phyloP scores from a whole-genome alignment of 2,797 vertebrate species.

The Girardinus metallicus region DNA sequence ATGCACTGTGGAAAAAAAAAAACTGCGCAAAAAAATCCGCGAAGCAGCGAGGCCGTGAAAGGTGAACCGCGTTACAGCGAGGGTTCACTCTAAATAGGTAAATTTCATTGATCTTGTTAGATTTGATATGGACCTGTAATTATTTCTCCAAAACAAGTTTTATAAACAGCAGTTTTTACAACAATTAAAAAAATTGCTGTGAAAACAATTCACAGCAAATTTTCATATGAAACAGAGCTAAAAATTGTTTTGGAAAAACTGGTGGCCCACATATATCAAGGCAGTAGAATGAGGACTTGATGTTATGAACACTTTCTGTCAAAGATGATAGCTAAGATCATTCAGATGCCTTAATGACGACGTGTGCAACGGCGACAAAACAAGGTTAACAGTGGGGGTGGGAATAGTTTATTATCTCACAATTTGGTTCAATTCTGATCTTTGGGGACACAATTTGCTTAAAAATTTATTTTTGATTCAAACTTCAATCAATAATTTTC shows the following conservation, averaged over 20 bases:
- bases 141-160: neutral
- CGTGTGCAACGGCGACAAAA: neutral
- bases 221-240: neutral
- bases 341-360: neutral
- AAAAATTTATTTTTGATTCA: too few species aligned
- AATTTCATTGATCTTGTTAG: neutral
- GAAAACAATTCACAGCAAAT: too few species aligned
- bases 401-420: too few species aligned
- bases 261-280: neutral
- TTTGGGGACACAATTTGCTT: too few species aligned
- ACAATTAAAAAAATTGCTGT: neutral
- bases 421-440: too few species aligned
- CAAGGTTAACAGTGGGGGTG: neutral
- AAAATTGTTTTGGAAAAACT: neutral
- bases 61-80: too few species aligned
- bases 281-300: neutral
- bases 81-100: too few species aligned
- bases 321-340: neutral
- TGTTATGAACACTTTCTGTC: neutral
- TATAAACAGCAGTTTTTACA: neutral
- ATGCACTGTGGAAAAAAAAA: too few species aligned
- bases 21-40: too few species aligned
- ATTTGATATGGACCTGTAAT: neutral
- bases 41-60: too few species aligned
- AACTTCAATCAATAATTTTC: too few species aligned